These are phyloP conservation scores for Argentina silus DNA, from an alignment of 2,797 vertebrate genomes.

Conservation along the genomic window DNA sequence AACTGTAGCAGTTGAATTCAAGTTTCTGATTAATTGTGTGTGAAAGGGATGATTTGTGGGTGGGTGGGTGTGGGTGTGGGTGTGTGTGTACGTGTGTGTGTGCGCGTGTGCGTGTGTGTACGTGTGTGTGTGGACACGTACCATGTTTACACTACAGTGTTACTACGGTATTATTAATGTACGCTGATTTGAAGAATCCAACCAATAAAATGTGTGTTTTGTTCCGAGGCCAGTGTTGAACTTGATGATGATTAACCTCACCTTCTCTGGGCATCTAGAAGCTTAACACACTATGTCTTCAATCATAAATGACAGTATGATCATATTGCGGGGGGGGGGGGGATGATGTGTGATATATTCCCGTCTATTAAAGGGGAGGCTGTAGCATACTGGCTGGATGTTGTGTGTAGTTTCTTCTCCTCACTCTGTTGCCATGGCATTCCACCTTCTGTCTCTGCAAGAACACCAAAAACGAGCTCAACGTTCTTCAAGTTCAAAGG, in stretches of 20 bases:
- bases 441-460: constrained; percentile 51
- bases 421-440: constrained; percentile 46
- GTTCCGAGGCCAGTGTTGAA: constrained; percentile 29
- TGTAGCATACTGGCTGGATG: constrained; percentile 70
- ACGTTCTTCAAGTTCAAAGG: constrained; percentile 42
- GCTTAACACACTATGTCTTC: constrained; percentile 14
- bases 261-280: constrained; percentile 20
- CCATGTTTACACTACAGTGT: constrained; percentile 45
- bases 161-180: constrained; percentile 6
- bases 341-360: constrained; percentile 43
- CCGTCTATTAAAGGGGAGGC: constrained; percentile 72
- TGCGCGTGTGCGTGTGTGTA: constrained; percentile 27
- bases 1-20: too few relatives aligned
- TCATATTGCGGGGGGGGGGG: constrained; percentile 38
- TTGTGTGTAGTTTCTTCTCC: constrained; percentile 70
- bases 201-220: constrained; percentile 53
- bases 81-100: too few relatives aligned
- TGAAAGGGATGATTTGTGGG: neutral
- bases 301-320: constrained; percentile 18
- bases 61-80: too few relatives aligned
- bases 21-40: neutral
- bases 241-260: constrained; percentile 24
- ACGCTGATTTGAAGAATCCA: constrained; percentile 48
- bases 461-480: constrained; percentile 24
- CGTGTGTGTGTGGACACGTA: constrained; percentile 23